These are phyloP conservation scores for Desoria tigrina DNA, from an alignment of 2,888 invertebrate species.

Conservation along the genomic window DNA sequence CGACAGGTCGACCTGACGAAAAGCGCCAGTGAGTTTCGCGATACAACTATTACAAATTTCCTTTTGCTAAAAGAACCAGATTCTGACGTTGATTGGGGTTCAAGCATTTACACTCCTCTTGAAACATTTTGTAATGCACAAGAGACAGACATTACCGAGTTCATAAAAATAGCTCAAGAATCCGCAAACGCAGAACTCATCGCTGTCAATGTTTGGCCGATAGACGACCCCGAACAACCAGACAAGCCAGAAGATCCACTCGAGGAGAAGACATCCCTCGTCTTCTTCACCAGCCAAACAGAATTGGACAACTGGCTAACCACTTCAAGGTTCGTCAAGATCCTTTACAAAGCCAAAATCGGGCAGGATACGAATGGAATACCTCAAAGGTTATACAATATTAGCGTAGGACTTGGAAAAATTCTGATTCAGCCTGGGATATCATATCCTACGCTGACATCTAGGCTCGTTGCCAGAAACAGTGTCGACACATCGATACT, in stretches of 20 bases:
- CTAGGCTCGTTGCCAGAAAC: not conserved
- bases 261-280: not conserved
- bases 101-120: not conserved
- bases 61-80: not conserved
- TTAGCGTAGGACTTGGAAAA: not conserved
- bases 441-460: not conserved
- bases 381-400: not conserved
- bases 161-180: not conserved
- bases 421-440: constrained; percentile 9
- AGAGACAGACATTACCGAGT: not conserved
- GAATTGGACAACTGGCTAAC: not conserved
- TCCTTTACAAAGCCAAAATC: not conserved
- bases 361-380: not conserved
- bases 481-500: not conserved
- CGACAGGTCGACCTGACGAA: not conserved
- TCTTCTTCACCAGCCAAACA: constrained; percentile 2
- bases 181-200: not conserved
- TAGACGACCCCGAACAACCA: not conserved
- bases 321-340: not conserved
- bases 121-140: not conserved
- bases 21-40: not conserved
- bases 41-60: not conserved
- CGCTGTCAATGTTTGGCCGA: not conserved
- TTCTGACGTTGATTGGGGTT: no score
- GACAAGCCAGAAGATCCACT: constrained; percentile 2